Evolutionary conservation across 2,113 vertebrate species (phyloP).

Genomic region (Festucalex cinctus): DNA sequence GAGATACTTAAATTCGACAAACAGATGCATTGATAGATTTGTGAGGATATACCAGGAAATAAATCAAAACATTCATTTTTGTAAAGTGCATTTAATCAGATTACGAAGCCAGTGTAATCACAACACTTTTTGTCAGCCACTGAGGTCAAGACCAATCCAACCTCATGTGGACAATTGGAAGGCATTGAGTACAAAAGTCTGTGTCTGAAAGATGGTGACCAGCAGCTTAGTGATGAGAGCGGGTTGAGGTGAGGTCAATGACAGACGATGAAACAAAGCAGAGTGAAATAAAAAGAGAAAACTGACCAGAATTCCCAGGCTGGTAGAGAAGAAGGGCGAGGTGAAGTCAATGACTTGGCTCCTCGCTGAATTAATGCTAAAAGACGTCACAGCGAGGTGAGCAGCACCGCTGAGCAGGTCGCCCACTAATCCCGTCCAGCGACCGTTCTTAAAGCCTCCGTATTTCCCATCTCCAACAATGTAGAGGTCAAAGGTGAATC

Average conservation of each 20-base stretch:
- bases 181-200: constrained; percentile 33
- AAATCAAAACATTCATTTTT: constrained; percentile 7
- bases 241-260: constrained; percentile 46
- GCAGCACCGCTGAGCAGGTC: constrained; percentile 86
- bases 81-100: too few relatives aligned
- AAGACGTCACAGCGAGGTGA: constrained; percentile 93
- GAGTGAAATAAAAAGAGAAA: not conserved
- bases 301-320: constrained; percentile 86
- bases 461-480: constrained; percentile 95
- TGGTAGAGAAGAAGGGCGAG: constrained; percentile 96
- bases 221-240: constrained; percentile 34
- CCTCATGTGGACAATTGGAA: constrained; percentile 6
- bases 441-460: constrained; percentile 78
- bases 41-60: constrained; percentile 4
- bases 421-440: constrained; percentile 91
- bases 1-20: too few relatives aligned
- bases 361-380: constrained; percentile 91
- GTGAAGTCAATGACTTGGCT: constrained; percentile 95
- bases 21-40: too few relatives aligned
- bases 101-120: not conserved
- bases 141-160: not conserved
- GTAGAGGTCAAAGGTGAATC: constrained; percentile 90
- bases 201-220: constrained; percentile 29
- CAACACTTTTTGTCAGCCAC: not conserved
- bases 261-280: constrained; percentile 16